Percentiles rank a stretch among this genome's conserved stretches.
Evolutionary conservation across 2,888 invertebrate genomes (phyloP).

Genomic region (Drosophila suboccidentalis): DNA sequence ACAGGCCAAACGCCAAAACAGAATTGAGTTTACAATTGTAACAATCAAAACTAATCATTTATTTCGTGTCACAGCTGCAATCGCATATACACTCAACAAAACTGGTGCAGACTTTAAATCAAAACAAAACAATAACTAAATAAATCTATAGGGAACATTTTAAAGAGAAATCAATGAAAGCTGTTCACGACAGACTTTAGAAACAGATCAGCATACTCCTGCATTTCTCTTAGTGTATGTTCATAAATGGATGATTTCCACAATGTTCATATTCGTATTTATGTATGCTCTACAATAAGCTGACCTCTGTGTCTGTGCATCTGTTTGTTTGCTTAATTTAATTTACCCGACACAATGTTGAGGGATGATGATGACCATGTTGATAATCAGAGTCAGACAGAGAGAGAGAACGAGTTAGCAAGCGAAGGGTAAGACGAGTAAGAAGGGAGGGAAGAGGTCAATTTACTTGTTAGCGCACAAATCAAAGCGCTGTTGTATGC

Average conservation of each 20-base stretch:
- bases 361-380: conserved; percentile 54
- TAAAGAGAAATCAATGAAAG: not conserved
- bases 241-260: conserved; percentile 57
- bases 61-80: conserved; percentile 4
- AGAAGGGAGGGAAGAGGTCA: conserved; percentile 53
- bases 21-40: conserved; percentile 52
- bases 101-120: not conserved
- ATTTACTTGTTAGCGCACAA: conserved; percentile 69
- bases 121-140: not conserved
- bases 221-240: conserved; percentile 39
- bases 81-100: conserved; percentile 28
- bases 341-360: conserved; percentile 65
- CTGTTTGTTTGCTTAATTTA: conserved; percentile 75
- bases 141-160: not conserved
- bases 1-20: conserved; percentile 13
- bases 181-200: not conserved
- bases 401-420: conserved; percentile 1
- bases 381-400: conserved; percentile 41
- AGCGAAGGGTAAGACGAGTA: not conserved
- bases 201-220: not conserved
- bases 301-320: conserved; percentile 42
- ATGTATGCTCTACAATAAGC: conserved; percentile 45
- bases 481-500: conserved; percentile 58
- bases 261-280: conserved; percentile 42
- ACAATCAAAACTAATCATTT: conserved; percentile 38